Conservation (phyloP, 2,797 vertebrate species). For the Hapalemur alaotrensis region DNA sequence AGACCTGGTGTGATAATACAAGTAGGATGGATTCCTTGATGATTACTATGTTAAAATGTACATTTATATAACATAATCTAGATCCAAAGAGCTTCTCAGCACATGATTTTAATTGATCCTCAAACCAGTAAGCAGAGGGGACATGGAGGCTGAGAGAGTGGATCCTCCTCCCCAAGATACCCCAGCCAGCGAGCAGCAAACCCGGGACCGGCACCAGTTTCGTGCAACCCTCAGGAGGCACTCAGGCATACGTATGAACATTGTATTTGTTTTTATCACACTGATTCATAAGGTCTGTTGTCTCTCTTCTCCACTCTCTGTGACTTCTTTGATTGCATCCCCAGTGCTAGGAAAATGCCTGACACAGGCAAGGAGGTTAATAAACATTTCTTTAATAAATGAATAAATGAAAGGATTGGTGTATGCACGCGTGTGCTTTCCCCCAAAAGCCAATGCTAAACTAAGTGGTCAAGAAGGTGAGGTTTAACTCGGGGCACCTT, state of each 20-base stretch:
- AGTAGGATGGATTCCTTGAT: not conserved
- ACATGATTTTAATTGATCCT: not conserved
- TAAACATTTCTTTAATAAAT: not conserved
- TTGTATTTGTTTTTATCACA: not conserved
- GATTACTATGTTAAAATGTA: not conserved
- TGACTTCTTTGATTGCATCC: not conserved
- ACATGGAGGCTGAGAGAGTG: not conserved
- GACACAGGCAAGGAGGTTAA: not conserved
- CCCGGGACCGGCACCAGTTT: not conserved
- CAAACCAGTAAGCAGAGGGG: not conserved
- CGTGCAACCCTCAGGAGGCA: not conserved
- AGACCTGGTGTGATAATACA: not conserved
- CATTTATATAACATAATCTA: not conserved
- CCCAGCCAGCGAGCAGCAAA: not conserved
- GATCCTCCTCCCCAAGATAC: not conserved
- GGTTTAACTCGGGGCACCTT: not conserved
- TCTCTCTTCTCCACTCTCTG: not conserved
- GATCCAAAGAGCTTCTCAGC: not conserved
- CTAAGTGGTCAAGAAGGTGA: not conserved
- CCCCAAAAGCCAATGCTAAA: not conserved
- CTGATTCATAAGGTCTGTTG: not conserved
- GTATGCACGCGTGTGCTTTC: not conserved
- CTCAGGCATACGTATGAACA: not conserved
- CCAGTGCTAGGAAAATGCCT: not conserved
- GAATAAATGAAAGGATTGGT: not conserved